A percentile compares a stretch with the other conserved stretches of the same genome.
Conservation (phyloP, 2,113 vertebrate genomes). For the Burhinus oedicnemus region DNA sequence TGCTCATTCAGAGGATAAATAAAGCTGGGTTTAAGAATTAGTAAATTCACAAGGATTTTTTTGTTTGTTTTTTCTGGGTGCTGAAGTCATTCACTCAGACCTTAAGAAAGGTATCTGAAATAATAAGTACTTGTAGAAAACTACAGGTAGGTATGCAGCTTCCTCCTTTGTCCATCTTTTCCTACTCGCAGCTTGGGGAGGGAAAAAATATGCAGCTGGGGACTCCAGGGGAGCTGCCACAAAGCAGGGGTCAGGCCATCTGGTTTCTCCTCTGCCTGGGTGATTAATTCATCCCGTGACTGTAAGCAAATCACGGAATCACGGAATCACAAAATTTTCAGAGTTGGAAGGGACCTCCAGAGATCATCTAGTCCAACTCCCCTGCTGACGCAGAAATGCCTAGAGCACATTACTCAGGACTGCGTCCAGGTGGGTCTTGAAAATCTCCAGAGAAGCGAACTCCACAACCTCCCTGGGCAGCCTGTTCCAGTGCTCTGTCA, state of each 20-base stretch:
- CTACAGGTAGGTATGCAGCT: not conserved
- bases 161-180: not conserved
- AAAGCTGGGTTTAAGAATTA: not conserved
- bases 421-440: no score
- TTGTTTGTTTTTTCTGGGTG: not conserved
- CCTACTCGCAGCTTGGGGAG: fast-evolving
- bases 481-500: no score
- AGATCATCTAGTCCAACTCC: no score
- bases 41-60: not conserved
- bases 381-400: no score
- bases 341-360: no score
- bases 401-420: no score
- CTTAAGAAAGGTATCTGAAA: not conserved
- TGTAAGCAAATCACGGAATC: not conserved
- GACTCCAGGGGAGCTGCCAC: not conserved
- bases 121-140: not conserved
- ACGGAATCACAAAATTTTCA: no score
- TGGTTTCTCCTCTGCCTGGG: not conserved
- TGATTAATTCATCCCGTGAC: not conserved
- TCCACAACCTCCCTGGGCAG: no score
- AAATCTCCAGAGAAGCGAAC: no score
- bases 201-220: not conserved
- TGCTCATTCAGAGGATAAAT: not conserved
- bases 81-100: not conserved
- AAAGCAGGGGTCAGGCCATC: not conserved